These are phyloP conservation scores for Agriopis leucophaearia DNA, from an alignment of 2,888 invertebrate species.

Conservation along the genomic window DNA sequence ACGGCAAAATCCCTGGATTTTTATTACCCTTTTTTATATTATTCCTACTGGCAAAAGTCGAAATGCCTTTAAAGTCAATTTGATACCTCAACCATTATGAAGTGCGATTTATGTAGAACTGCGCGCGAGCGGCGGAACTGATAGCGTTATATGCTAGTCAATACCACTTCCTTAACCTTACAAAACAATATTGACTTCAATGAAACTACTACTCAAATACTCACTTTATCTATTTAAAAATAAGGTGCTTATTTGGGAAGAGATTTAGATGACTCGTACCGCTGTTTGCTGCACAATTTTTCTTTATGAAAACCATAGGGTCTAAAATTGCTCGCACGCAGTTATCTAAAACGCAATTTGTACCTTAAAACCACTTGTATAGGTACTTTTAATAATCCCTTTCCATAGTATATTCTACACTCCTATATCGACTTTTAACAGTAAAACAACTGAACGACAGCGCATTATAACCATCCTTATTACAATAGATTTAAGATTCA, in stretches of 20 bases:
- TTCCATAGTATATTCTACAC: background rate
- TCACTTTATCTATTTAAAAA: too few relatives aligned
- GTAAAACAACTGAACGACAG: conserved; percentile 19
- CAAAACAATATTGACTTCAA: too few relatives aligned
- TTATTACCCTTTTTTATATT: conserved; percentile 6
- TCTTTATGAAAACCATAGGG: too few relatives aligned
- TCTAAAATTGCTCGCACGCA: background rate
- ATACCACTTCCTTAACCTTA: too few relatives aligned
- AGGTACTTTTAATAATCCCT: background rate
- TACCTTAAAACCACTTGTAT: background rate
- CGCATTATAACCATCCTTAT: conserved; percentile 45
- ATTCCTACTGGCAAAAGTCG: conserved; percentile 15
- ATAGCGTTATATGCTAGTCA: background rate
- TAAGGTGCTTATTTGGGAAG: too few relatives aligned
- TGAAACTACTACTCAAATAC: too few relatives aligned
- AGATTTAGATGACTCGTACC: too few relatives aligned
- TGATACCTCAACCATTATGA: background rate
- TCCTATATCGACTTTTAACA: conserved; percentile 11
- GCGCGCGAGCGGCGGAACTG: background rate
- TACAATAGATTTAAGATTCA: conserved; percentile 56
- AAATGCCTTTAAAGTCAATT: background rate
- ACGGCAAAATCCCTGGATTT: conserved; percentile 11
- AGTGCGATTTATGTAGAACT: background rate
- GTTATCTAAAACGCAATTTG: background rate
- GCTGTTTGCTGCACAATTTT: too few relatives aligned